phyloP scores from a whole-genome alignment of 2,888 invertebrate genomes.

The Zaprionus obscuricornis region DNA sequence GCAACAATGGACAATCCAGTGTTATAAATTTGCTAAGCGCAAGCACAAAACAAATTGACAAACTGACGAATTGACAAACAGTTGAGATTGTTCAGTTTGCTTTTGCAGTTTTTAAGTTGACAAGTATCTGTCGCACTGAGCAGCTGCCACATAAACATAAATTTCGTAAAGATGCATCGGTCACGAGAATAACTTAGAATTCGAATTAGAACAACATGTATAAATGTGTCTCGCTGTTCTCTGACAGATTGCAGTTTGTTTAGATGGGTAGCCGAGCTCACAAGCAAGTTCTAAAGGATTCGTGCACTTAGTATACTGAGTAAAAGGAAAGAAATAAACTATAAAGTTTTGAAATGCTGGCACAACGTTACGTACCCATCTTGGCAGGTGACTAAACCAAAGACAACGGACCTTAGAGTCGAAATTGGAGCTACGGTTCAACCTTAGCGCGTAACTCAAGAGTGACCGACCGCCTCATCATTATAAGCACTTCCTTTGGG shows the following conservation, averaged over 20 bases:
- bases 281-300: constrained; percentile 41
- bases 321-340: not conserved
- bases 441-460: constrained; percentile 66
- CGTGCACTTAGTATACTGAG: not conserved
- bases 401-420: constrained; percentile 46
- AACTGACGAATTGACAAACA: constrained; percentile 39
- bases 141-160: constrained; percentile 80
- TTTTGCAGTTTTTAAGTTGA: constrained; percentile 9
- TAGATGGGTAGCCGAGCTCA: constrained; percentile 36
- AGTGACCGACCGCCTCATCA: constrained; percentile 67
- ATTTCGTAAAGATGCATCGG: constrained; percentile 74
- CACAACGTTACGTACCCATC: constrained; percentile 28
- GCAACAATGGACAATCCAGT: constrained; percentile 77
- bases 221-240: constrained; percentile 51
- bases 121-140: constrained; percentile 33
- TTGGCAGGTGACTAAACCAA: constrained; percentile 66
- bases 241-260: constrained; percentile 46
- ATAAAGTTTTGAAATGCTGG: constrained; percentile 15
- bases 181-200: constrained; percentile 11
- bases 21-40: constrained; percentile 77
- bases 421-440: constrained; percentile 13
- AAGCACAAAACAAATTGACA: constrained; percentile 49
- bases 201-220: constrained; percentile 46
- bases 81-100: constrained; percentile 33
- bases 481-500: constrained; percentile 74